Evolutionary conservation across 2,797 vertebrate species (phyloP).

Genomic region (Peromyscus attwateri): DNA sequence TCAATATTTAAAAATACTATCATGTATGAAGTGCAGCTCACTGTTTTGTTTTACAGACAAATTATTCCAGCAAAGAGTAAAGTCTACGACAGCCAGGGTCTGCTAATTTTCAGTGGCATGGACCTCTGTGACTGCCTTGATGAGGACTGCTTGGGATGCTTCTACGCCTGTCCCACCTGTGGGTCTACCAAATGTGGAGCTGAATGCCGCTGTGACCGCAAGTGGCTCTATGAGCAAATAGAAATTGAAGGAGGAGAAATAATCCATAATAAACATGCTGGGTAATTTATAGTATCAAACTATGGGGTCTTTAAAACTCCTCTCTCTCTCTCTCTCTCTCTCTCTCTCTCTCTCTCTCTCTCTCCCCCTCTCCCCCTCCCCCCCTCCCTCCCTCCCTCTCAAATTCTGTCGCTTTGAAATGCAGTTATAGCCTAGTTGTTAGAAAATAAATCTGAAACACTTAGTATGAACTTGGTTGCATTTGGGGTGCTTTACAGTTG

Average conservation of each 20-base stretch:
- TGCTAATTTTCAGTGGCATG: slow-evolving; percentile 93
- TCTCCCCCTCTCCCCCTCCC: no score
- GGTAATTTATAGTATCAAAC: slow-evolving; percentile 80
- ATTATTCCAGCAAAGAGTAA: slow-evolving; percentile 92
- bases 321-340: background rate
- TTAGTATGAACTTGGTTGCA: rapidly evolving
- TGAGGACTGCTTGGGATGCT: slow-evolving; percentile 97
- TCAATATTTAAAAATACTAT: background rate
- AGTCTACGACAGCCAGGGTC: slow-evolving; percentile 95
- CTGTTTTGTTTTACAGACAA: slow-evolving; percentile 89
- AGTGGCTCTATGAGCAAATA: slow-evolving; percentile 99
- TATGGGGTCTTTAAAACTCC: background rate
- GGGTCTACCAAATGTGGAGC: slow-evolving; percentile 96
- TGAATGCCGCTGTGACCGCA: slow-evolving; percentile 97
- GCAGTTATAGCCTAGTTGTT: slow-evolving; percentile 34
- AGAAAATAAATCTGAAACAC: background rate
- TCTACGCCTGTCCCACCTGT: slow-evolving; percentile 96
- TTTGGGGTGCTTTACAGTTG: background rate
- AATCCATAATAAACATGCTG: slow-evolving; percentile 94
- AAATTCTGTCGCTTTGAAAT: slow-evolving; percentile 47
- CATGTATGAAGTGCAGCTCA: background rate
- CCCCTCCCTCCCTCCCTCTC: background rate
- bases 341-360: background rate
- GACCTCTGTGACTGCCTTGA: slow-evolving; percentile 98
- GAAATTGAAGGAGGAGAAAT: slow-evolving; percentile 98